Base-by-base conservation (phyloP, 2,888 invertebrate species). In the Nemapogon koenigi region DNA sequence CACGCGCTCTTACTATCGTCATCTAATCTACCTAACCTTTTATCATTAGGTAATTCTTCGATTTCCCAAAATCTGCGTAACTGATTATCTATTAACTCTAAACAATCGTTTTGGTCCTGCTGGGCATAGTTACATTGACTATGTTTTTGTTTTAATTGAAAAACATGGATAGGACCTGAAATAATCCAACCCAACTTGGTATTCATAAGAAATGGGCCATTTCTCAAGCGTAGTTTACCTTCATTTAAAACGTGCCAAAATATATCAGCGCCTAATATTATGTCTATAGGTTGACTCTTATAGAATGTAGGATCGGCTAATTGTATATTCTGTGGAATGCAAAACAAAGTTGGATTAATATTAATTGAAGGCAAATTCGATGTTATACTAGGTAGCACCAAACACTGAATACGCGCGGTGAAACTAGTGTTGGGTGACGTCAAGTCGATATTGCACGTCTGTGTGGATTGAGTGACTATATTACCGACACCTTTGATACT, bases 161-260 rank as follows among this genome's bases (percentile, higher is more conserved):
- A 37, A 7, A 13, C 17, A 14, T 19, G 14, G 8, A 44, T 11
- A 7, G 47, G 39, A 11, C 44, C 47, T 3, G 44, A 40, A 7
- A 46, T 26, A 14, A 44, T 35, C 47, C 48, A 48, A 7, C 48
- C 48, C 10, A 46, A 40, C 28, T 39, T 46, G 4, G 44, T 37
- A 18, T 44, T 43, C 35, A 45, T 46, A 25, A 48, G 30, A 18
- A 33, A 46, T 1, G 46, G 46, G 6, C 45, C 43, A 13, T 36
- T 41, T 22, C 27, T n/a, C 28, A 46, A 35, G n/a, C 44, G 41
- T 30, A 46, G 43, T 41, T 26, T 30, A 33, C 40, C 41, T 3
- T 39, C 33, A 14, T 31, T 17, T 40, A 48, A 39, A 6, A 48
- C 29, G 8, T 43, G 43, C 45, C 46, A 46, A 29, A 48, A 48